These are phyloP conservation scores for Bombyx mandarina DNA, from an alignment of 1,140 invertebrate species.

Conservation along the genomic window DNA sequence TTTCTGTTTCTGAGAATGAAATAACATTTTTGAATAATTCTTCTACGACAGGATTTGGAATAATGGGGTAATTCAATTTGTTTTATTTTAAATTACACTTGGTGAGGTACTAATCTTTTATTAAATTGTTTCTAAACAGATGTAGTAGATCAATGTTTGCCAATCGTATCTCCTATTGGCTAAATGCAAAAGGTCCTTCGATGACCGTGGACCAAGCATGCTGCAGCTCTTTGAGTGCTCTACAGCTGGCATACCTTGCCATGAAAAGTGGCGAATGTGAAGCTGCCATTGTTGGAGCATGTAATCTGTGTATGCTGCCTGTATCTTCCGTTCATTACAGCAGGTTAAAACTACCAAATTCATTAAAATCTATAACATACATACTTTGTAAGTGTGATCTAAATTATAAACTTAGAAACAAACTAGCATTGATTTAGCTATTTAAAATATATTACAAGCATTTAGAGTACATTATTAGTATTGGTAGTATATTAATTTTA, in stretches of 20 bases:
- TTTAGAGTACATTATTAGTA: no score
- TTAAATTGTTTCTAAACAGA: constrained; percentile 27
- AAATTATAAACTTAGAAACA: neutral
- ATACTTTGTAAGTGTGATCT: neutral
- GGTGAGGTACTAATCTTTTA: neutral
- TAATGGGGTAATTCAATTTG: constrained; percentile 32
- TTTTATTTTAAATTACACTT: neutral
- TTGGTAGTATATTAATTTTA: no score
- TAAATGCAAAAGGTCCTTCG: constrained; percentile 82
- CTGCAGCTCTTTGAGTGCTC: constrained; percentile 83
- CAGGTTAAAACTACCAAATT: constrained; percentile 73
- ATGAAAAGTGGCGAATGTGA: no score
- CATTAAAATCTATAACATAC: neutral
- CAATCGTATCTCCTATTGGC: constrained; percentile 84
- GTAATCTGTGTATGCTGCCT: constrained; percentile 87
- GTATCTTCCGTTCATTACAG: constrained; percentile 80
- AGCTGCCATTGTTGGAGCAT: constrained; percentile 81
- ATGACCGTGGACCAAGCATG: constrained; percentile 71
- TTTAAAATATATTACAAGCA: no score
- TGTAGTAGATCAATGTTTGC: constrained; percentile 90
- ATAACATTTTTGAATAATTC: constrained; percentile 78
- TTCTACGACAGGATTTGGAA: constrained; percentile 71
- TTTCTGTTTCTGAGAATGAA: constrained; percentile 73
- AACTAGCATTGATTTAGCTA: no score
- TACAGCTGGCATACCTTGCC: constrained; percentile 84